Evolutionary conservation across 2,113 vertebrate genomes (phyloP).

Genomic region (Amia ocellicauda): DNA sequence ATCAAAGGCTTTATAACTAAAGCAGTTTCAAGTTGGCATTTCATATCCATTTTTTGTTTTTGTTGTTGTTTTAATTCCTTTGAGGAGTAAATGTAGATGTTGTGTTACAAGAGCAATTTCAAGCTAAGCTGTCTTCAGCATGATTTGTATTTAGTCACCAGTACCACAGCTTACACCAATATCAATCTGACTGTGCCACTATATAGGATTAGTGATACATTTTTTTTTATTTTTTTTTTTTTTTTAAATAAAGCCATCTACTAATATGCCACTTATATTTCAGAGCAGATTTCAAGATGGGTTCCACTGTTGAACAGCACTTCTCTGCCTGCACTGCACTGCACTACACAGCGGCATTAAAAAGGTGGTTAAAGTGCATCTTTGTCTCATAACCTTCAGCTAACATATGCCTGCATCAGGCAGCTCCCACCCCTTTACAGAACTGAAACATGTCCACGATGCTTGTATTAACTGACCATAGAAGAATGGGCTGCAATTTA

Average conservation of each 20-base stretch:
- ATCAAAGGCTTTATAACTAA: slow-evolving; percentile 6
- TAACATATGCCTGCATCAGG: too few species aligned
- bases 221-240: too few species aligned
- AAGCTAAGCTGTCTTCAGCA: background rate
- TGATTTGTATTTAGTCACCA: background rate
- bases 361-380: too few species aligned
- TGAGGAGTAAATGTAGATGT: background rate
- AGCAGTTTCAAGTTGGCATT: background rate
- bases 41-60: background rate
- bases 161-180: background rate
- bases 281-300: slow-evolving; percentile 20
- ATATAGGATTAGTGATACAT: background rate
- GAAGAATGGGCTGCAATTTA: too few species aligned
- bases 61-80: slow-evolving; percentile 10
- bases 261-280: slow-evolving; percentile 9
- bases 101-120: background rate
- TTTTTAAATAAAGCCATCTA: background rate
- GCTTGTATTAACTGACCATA: too few species aligned
- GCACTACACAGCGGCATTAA: too few species aligned
- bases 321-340: too few species aligned
- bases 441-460: too few species aligned
- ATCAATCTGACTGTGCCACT: background rate
- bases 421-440: too few species aligned
- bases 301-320: slow-evolving; percentile 21
- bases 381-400: too few species aligned